Evolutionary conservation across 2,113 vertebrate species (phyloP).

Genomic region (Climacteris rufus): DNA sequence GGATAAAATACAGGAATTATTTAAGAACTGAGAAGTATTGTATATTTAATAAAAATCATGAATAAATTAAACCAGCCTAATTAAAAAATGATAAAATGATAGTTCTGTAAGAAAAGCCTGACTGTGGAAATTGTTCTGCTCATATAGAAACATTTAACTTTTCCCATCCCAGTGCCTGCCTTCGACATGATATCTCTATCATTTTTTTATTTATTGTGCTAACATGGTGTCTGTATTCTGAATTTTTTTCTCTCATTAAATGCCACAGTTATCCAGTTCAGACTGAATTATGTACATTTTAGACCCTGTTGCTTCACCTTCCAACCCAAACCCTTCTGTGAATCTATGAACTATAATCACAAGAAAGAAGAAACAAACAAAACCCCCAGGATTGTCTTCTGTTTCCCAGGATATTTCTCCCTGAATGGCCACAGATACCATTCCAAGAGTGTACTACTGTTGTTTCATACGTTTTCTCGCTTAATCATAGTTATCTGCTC

Average conservation of each 20-base stretch:
- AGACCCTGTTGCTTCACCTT: not conserved
- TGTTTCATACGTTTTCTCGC: not conserved
- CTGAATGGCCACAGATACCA: not conserved
- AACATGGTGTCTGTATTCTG: not conserved
- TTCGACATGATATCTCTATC: fast-evolving
- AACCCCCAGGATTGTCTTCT: not conserved
- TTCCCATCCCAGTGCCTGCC: not conserved
- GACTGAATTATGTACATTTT: not conserved
- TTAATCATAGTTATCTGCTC: not conserved
- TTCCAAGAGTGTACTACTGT: not conserved
- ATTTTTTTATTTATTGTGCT: not conserved
- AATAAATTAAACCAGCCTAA: conserved; percentile 42
- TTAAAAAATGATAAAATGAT: conserved; percentile 48
- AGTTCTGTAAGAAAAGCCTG: not conserved
- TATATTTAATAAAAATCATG: conserved; percentile 60
- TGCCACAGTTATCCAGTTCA: not conserved
- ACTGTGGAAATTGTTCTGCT: not conserved
- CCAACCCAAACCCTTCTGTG: not conserved
- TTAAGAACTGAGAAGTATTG: conserved; percentile 43
- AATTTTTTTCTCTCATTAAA: not conserved
- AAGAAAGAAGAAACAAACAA: not conserved
- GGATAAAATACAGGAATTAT: conserved; percentile 56
- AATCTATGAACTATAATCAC: not conserved
- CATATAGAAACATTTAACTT: not conserved
- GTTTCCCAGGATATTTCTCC: not conserved